Percentiles rank a stretch among this genome's conserved stretches.
phyloP scores from a whole-genome alignment of 2,888 invertebrate genomes.

The Cephus runcator region DNA sequence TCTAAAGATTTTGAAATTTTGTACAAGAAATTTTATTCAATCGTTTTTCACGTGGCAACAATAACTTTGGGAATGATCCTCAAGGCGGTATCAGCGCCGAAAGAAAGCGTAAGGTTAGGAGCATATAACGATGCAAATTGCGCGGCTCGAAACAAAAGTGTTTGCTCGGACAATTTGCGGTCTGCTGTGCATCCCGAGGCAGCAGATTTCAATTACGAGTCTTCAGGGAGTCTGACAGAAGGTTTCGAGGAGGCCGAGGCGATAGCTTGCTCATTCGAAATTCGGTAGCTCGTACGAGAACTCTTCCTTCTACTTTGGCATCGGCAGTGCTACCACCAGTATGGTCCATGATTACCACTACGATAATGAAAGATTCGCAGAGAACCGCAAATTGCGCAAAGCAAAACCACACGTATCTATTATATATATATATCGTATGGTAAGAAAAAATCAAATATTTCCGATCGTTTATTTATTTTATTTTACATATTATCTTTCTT shows the following conservation, averaged over 20 bases:
- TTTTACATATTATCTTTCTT: conserved; percentile 18
- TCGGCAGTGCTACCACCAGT: background rate
- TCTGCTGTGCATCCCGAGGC: conserved; percentile 51
- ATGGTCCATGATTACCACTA: background rate
- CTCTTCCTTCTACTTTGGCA: background rate
- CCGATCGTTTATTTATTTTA: conserved; percentile 47
- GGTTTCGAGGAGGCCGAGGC: conserved; percentile 32
- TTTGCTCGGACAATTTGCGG: conserved; percentile 62
- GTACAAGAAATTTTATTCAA: background rate
- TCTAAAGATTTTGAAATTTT: background rate
- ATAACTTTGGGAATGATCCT: background rate
- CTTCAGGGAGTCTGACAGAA: conserved; percentile 48
- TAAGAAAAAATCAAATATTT: conserved; percentile 50
- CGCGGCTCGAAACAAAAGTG: conserved; percentile 59
- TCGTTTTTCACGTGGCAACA: background rate
- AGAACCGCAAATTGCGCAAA: conserved; percentile 62
- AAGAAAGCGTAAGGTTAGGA: background rate
- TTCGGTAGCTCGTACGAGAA: conserved; percentile 59
- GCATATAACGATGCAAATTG: conserved; percentile 53
- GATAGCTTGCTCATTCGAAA: conserved; percentile 61
- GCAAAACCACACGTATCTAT: conserved; percentile 21
- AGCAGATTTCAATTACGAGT: conserved; percentile 64
- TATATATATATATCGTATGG: background rate
- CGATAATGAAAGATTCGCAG: conserved; percentile 65
- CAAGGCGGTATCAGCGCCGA: background rate